These are phyloP conservation scores for Cololabis saira DNA, from an alignment of 2,113 vertebrate genomes.

Conservation along the genomic window DNA sequence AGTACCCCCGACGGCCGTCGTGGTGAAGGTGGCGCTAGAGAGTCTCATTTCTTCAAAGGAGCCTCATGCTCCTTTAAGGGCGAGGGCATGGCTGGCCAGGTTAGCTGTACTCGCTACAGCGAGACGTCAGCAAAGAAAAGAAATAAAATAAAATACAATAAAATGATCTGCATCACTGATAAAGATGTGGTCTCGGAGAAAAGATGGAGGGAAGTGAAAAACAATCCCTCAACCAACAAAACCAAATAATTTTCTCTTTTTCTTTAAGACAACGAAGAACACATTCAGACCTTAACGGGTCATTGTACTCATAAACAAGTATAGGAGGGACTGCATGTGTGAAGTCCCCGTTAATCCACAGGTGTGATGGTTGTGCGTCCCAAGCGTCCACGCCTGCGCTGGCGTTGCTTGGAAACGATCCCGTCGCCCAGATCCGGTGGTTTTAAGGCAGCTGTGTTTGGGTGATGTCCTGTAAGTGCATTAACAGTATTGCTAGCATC, in stretches of 20 bases:
- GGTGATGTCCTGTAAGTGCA: constrained; percentile 70
- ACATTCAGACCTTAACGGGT: constrained; percentile 24
- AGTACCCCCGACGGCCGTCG: no score
- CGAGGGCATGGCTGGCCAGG: no score
- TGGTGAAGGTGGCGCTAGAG: no score
- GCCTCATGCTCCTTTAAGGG: no score
- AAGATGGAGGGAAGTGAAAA: background rate
- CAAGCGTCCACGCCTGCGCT: constrained; percentile 34
- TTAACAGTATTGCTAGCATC: constrained; percentile 57
- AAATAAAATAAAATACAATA: no score
- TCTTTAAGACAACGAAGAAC: constrained; percentile 4
- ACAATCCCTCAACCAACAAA: constrained; percentile 4
- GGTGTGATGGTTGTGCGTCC: constrained; percentile 39
- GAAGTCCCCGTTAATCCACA: constrained; percentile 50
- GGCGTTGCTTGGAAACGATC: constrained; percentile 26
- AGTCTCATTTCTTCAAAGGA: no score
- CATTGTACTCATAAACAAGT: constrained; percentile 14
- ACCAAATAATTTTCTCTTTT: constrained; percentile 21
- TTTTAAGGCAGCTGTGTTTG: constrained; percentile 66
- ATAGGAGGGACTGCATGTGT: constrained; percentile 43
- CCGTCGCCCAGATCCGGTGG: constrained; percentile 28
- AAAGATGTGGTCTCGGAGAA: background rate
- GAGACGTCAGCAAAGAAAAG: no score
- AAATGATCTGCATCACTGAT: no score
- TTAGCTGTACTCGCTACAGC: no score